phyloP scores from a whole-genome alignment of 2,797 vertebrate genomes.

The Crocodylus rhombifer region DNA sequence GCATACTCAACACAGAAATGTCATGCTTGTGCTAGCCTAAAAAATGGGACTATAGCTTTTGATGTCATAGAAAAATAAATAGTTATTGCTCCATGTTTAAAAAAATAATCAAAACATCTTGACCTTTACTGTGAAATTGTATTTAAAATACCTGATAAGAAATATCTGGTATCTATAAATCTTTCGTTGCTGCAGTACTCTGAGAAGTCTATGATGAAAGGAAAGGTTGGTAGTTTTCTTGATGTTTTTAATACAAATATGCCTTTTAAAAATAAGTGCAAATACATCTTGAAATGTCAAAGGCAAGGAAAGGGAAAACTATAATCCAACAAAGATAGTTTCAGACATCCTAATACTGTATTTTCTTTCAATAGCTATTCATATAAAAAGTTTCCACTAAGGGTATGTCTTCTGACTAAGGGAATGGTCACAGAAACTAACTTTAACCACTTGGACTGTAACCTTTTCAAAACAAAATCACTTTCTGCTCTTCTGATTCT shows the following conservation, averaged over 20 bases:
- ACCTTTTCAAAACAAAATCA: not conserved
- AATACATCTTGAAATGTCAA: constrained; percentile 34
- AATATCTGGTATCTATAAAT: not conserved
- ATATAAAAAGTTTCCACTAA: not conserved
- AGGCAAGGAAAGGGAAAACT: not conserved
- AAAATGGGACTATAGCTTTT: not conserved
- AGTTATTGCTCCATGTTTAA: not conserved
- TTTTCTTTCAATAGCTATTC: constrained; percentile 5
- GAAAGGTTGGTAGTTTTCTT: not conserved
- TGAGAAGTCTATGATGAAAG: not conserved
- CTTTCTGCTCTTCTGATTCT: not conserved
- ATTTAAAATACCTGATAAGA: constrained; percentile 20
- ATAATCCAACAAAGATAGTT: not conserved
- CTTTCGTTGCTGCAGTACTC: not conserved
- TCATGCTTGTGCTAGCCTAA: not conserved
- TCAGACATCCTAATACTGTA: not conserved
- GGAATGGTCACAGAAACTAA: not conserved
- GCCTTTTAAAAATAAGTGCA: not conserved
- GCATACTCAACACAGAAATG: not conserved
- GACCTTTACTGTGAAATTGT: not conserved
- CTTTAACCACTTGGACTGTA: not conserved
- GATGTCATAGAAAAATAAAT: constrained; percentile 6
- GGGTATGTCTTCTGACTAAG: not conserved
- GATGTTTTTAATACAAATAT: not conserved
- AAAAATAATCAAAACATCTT: not conserved